Conservation (phyloP, 2,888 invertebrate species). For the Agrotis exclamationis region DNA sequence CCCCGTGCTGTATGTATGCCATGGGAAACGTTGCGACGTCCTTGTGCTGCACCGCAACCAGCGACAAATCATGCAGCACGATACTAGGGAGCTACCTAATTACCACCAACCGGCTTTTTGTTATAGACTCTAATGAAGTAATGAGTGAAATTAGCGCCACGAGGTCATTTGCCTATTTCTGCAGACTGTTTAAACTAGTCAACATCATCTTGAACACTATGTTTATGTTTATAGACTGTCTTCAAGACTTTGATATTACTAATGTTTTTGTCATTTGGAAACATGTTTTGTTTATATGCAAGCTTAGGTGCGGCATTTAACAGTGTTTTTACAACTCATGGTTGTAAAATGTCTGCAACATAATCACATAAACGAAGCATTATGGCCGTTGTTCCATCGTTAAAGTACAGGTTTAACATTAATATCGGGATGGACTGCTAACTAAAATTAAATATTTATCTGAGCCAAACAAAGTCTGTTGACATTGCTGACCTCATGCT, state of each 20-base stretch:
- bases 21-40: constrained; percentile 80
- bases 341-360: constrained; percentile 33
- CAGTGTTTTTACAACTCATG: constrained; percentile 26
- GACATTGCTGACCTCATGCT: constrained; percentile 51
- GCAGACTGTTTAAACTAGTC: constrained; percentile 48
- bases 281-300: constrained; percentile 34
- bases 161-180: constrained; percentile 62
- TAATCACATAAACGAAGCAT: constrained; percentile 17
- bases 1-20: constrained; percentile 75
- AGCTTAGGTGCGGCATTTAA: constrained; percentile 30
- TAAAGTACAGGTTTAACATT: constrained; percentile 11
- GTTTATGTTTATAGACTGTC: constrained; percentile 56
- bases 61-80: constrained; percentile 65
- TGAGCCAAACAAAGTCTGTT: constrained; percentile 22
- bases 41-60: constrained; percentile 76
- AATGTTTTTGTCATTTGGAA: constrained; percentile 27
- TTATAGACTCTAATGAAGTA: constrained; percentile 49
- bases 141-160: constrained; percentile 59
- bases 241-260: constrained; percentile 37
- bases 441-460: constrained; percentile 13
- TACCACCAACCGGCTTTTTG: constrained; percentile 36
- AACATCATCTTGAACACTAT: constrained; percentile 41
- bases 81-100: constrained; percentile 53
- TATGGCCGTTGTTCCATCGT: constrained; percentile 17
- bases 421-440: constrained; percentile 1